Base-by-base conservation (phyloP, 2,113 vertebrate genomes). In the Sebastes fasciatus region DNA sequence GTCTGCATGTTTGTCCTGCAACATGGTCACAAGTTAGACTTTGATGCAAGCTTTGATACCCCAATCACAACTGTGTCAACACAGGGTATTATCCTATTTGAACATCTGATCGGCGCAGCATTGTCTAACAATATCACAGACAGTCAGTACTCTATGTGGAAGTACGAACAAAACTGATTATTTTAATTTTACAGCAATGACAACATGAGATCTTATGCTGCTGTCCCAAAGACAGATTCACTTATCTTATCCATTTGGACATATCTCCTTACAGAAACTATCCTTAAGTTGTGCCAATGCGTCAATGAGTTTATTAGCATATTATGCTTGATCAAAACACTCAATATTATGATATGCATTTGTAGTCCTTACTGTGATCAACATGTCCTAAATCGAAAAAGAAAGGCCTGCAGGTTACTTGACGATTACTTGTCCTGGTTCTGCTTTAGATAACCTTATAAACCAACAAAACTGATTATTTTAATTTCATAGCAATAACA, bases 41-140 rank as follows among this genome's bases (percentile, higher is more conserved):
- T 72, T 77, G 68, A 81, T 80, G 19, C 23, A 61, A 76, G 68
- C 62, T 80, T 75, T 65, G 58, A 90, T 23, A 52, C 42, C 17
- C 54, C 49, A 72, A 58, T 73, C 81, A 77, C 74, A 80, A 83
- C 3, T 66, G 75, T 80, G 58, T 88, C 86, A 85, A 76, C 77
- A 82, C 3, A n/a, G 58, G 14, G 43, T 14, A 42, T 68, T 74
- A 54, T 55, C 46, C 26, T 52, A 51, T 11, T 11, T 65, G 13
- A 72, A 52, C 23, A 65, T 49, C 60, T 74, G 45, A 77, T 17
- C 74, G 55, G 5, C 34, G 3, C 34, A 34, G 7, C 23, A 48
- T 9, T 9, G 23, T 34, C 7, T 54, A 21, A 81, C 72, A 48
- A 77, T 49, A 82, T 62, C 42, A n/a, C 19, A 58, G 72, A 34